These are phyloP conservation scores for Mormyrops boulengeri DNA, from an alignment of 2,797 vertebrate genomes.

Conservation along the genomic window DNA sequence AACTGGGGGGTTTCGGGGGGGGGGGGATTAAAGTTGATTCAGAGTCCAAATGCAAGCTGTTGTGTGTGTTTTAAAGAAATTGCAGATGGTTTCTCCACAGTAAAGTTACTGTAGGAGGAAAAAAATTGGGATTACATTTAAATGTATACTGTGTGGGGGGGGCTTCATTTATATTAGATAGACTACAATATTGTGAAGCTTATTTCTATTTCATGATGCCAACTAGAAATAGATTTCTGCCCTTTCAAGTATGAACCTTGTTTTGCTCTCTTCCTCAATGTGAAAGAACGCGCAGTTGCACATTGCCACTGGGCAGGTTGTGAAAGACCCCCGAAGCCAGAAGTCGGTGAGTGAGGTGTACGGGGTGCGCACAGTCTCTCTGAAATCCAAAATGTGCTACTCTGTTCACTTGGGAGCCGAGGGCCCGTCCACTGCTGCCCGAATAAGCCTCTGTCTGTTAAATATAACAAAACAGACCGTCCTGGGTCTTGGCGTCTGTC, in stretches of 20 bases:
- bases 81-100: neutral
- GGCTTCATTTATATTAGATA: constrained; percentile 62
- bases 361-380: constrained; percentile 35
- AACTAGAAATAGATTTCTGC: constrained; percentile 53
- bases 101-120: neutral
- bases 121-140: neutral
- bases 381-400: constrained; percentile 54
- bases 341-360: constrained; percentile 74
- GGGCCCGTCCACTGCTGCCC: constrained; percentile 56
- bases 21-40: neutral
- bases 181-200: constrained; percentile 53
- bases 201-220: constrained; percentile 48
- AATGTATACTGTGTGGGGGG: neutral
- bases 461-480: constrained; percentile 65
- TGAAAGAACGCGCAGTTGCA: constrained; percentile 84
- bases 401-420: constrained; percentile 61
- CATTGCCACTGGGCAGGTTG: constrained; percentile 86
- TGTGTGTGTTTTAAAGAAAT: neutral
- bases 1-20: neutral
- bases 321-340: constrained; percentile 74
- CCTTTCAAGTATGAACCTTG: constrained; percentile 62
- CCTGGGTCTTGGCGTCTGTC: constrained; percentile 58
- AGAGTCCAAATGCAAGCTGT: neutral
- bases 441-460: constrained; percentile 58
- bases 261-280: constrained; percentile 61